Conservation (phyloP, 2,888 invertebrate genomes). For the Eurytoma californica region DNA sequence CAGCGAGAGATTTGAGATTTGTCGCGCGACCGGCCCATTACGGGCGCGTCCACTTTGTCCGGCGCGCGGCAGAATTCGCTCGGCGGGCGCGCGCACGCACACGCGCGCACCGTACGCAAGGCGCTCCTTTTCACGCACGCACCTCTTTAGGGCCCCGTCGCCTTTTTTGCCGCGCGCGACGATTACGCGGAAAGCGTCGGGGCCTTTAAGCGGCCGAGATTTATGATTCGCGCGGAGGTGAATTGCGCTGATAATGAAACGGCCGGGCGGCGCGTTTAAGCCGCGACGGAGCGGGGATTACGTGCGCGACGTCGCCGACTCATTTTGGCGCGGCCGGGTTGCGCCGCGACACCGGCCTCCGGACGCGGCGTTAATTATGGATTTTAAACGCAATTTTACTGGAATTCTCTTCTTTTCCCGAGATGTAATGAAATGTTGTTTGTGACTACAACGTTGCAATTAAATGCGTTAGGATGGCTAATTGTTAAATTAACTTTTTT, state of each 20-base stretch:
- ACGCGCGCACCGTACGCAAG: not conserved
- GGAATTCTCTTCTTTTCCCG: too few species aligned
- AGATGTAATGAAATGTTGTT: too few species aligned
- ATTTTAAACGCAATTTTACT: too few species aligned
- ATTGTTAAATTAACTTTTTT: too few species aligned
- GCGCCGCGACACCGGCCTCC: too few species aligned
- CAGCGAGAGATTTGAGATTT: constrained; percentile 56
- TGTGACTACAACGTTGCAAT: too few species aligned
- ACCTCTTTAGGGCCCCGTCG: constrained; percentile 17
- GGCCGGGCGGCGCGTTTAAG: constrained; percentile 30
- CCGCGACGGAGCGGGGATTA: not conserved
- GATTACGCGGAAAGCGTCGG: constrained; percentile 51
- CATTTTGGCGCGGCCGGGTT: too few species aligned
- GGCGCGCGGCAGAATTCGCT: constrained; percentile 57
- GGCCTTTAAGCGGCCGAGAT: constrained; percentile 50
- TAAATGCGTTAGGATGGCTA: too few species aligned
- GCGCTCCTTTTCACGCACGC: constrained; percentile 31
- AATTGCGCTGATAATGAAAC: constrained; percentile 55
- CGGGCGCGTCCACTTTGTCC: constrained; percentile 60
- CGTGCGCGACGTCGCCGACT: too few species aligned
- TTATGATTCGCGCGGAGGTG: constrained; percentile 53
- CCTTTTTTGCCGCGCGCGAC: constrained; percentile 44
- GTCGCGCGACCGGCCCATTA: constrained; percentile 67
- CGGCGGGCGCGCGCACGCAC: not conserved
- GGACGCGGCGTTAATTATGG: too few species aligned